A percentile compares a stretch with the other conserved stretches of the same genome.
Evolutionary conservation across 2,797 vertebrate species (phyloP).

Genomic region (Falco naumanni): DNA sequence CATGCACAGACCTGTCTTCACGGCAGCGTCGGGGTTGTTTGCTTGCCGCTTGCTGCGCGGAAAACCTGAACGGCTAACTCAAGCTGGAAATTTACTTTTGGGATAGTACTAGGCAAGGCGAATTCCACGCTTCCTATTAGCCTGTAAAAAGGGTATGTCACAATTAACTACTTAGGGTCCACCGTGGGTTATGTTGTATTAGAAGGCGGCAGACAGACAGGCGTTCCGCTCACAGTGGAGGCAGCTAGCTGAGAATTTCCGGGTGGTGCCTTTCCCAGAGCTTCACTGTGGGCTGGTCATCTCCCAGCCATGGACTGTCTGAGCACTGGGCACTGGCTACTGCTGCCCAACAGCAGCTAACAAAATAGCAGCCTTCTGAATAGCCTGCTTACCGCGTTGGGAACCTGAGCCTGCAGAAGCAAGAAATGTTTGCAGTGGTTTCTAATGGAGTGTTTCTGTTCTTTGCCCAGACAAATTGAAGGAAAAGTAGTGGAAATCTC

Average conservation of each 20-base stretch:
- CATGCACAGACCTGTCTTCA: accelerated
- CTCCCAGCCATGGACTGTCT: accelerated
- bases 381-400: accelerated
- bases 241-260: not conserved
- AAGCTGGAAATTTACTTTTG: accelerated
- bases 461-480: conserved; percentile 90
- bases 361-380: not conserved
- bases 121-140: accelerated
- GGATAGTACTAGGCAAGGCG: not conserved
- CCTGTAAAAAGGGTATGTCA: not conserved
- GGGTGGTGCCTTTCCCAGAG: not conserved
- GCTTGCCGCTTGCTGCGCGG: not conserved
- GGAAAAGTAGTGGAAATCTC: conserved; percentile 99
- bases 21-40: accelerated
- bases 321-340: accelerated
- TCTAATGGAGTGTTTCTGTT: not conserved
- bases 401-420: not conserved
- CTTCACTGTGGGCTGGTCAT: not conserved
- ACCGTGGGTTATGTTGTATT: accelerated
- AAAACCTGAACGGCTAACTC: accelerated
- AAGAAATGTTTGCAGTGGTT: not conserved
- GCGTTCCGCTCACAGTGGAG: not conserved
- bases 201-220: not conserved
- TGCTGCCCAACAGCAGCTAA: accelerated
- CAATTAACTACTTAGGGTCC: not conserved